Evolutionary conservation across 2,113 vertebrate species (phyloP).

Genomic region (Speoplatyrhinus poulsoni): DNA sequence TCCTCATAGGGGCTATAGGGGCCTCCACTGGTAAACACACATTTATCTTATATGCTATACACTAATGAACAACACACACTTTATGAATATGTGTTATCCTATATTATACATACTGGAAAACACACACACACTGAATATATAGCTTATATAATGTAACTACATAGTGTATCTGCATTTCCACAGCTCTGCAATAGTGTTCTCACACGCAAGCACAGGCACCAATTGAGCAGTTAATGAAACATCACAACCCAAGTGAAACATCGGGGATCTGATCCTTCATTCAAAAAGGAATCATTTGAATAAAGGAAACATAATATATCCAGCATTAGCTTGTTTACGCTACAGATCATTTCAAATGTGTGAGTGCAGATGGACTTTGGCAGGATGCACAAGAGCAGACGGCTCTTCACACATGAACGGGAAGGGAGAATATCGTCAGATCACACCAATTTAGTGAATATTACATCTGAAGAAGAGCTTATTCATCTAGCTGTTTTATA

Average conservation of each 20-base stretch:
- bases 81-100: no score
- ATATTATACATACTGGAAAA: no score
- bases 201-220: constrained; percentile 1
- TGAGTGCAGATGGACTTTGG: constrained; percentile 52
- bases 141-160: no score
- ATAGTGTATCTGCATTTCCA: background rate
- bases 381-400: constrained; percentile 65
- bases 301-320: constrained; percentile 36
- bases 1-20: constrained; percentile 94
- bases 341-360: constrained; percentile 47
- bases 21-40: constrained; percentile 88
- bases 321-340: constrained; percentile 36
- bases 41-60: background rate
- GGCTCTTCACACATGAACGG: constrained; percentile 46
- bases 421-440: constrained; percentile 43
- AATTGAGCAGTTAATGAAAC: constrained; percentile 49
- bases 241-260: constrained; percentile 34
- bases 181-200: background rate
- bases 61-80: no score
- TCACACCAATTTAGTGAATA: constrained; percentile 62
- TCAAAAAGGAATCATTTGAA: constrained; percentile 46
- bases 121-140: background rate
- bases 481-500: constrained; percentile 58
- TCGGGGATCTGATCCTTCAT: constrained; percentile 52
- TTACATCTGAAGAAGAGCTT: constrained; percentile 71